Evolutionary conservation across 2,113 vertebrate genomes (phyloP).

Genomic region (Cottus gobio): DNA sequence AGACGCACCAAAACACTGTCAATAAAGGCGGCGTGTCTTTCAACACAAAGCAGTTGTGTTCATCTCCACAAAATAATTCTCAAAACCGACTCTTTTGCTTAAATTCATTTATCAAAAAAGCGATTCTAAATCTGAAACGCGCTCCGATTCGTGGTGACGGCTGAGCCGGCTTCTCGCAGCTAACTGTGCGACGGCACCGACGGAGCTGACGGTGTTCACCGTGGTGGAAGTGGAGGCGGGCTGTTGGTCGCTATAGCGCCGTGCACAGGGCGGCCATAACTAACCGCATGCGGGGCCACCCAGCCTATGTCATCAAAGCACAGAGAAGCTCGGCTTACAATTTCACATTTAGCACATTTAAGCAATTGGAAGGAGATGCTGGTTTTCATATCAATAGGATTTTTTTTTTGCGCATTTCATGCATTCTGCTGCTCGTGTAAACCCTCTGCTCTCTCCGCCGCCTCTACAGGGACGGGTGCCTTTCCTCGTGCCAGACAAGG

Average conservation of each 20-base stretch:
- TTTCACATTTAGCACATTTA: neutral
- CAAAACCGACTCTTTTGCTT: neutral
- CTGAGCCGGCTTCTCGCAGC: no score
- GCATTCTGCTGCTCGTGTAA: neutral
- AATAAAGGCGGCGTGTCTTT: neutral
- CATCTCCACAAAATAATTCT: neutral
- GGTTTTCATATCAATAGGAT: neutral
- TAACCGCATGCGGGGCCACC: no score
- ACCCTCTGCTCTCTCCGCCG: constrained; percentile 7
- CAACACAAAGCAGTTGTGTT: neutral
- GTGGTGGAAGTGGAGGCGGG: no score
- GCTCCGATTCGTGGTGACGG: neutral
- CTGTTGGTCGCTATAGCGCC: no score
- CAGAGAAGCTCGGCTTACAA: no score
- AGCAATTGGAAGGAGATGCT: neutral
- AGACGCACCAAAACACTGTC: neutral
- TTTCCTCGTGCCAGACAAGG: constrained; percentile 94
- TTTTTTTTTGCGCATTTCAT: neutral
- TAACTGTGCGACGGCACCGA: no score
- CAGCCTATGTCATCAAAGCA: no score
- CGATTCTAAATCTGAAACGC: neutral
- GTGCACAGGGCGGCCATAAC: neutral
- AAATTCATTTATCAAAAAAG: neutral
- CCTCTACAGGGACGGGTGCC: constrained; percentile 91
- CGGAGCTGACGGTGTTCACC: no score